phyloP scores from a whole-genome alignment of 1,140 invertebrate genomes.

The Lordiphosa clarofinis region DNA sequence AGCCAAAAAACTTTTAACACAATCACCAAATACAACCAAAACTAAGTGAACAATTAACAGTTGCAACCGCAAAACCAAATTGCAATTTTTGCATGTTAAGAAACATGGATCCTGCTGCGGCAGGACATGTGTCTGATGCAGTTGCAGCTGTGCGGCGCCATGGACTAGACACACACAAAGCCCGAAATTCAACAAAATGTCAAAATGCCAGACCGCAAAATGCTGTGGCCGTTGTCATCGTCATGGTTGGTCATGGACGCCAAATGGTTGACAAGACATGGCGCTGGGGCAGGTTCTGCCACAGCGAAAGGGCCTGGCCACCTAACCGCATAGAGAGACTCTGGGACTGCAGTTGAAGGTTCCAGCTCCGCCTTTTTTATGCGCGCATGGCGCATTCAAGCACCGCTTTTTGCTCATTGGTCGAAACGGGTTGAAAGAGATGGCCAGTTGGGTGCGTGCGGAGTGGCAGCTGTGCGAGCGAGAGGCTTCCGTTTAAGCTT shows the following conservation, averaged over 20 bases:
- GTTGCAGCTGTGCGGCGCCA: conserved; percentile 54
- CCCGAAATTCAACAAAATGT: conserved; percentile 44
- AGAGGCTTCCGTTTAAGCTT: conserved; percentile 24
- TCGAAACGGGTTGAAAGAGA: conserved; percentile 53
- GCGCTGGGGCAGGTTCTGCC: conserved; percentile 52
- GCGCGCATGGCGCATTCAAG: conserved; percentile 44
- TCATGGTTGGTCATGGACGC: conserved; percentile 76
- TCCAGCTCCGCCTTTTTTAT: conserved; percentile 50
- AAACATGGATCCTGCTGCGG: conserved; percentile 47
- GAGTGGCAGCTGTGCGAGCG: conserved; percentile 31
- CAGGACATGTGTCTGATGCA: conserved; percentile 32
- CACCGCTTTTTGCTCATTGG: conserved; percentile 62
- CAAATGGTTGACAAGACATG: conserved; percentile 75
- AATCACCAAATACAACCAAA: background rate
- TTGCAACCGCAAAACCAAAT: conserved; percentile 19
- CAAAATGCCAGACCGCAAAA: conserved; percentile 50
- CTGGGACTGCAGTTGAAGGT: conserved; percentile 11
- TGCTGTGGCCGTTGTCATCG: conserved; percentile 24
- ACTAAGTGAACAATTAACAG: conserved; percentile 8
- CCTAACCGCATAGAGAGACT: conserved; percentile 4
- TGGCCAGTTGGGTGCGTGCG: conserved; percentile 24
- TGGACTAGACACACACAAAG: conserved; percentile 23
- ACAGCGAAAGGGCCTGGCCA: conserved; percentile 33
- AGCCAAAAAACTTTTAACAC: too few species aligned
- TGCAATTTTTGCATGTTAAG: conserved; percentile 35